Conservation (phyloP, 2,797 vertebrate species). For the Simalia tracyae region DNA sequence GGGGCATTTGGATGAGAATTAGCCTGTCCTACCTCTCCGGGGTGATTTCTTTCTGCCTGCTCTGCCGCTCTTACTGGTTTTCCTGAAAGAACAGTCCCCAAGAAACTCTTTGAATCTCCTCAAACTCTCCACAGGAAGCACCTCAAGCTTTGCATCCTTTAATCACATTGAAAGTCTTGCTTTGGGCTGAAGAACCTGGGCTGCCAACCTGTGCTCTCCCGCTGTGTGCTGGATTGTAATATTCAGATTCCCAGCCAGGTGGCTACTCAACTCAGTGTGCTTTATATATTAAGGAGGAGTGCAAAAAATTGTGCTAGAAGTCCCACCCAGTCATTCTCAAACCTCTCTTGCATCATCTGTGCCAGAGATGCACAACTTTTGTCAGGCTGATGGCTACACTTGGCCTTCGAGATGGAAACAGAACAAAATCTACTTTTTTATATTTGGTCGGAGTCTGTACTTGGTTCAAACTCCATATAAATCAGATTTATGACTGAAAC, state of each 20-base stretch:
- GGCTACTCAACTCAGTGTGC: neutral
- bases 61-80: slow-evolving; percentile 1
- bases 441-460: neutral
- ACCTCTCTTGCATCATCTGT: neutral
- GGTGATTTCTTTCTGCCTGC: neutral
- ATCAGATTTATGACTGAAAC: neutral
- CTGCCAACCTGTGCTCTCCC: neutral
- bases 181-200: neutral
- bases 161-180: neutral
- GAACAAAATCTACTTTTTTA: neutral
- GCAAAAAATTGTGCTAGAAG: neutral
- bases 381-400: neutral
- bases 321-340: neutral
- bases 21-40: neutral
- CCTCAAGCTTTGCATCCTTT: neutral
- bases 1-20: neutral
- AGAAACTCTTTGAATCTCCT: neutral
- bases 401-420: neutral
- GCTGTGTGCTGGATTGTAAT: neutral
- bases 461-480: neutral
- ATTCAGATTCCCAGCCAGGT: neutral
- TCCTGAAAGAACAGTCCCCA: neutral
- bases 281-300: neutral
- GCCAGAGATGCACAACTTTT: neutral
- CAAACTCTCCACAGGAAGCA: neutral